Conservation (phyloP, 2,888 invertebrate genomes). For the Eledona agricola region DNA sequence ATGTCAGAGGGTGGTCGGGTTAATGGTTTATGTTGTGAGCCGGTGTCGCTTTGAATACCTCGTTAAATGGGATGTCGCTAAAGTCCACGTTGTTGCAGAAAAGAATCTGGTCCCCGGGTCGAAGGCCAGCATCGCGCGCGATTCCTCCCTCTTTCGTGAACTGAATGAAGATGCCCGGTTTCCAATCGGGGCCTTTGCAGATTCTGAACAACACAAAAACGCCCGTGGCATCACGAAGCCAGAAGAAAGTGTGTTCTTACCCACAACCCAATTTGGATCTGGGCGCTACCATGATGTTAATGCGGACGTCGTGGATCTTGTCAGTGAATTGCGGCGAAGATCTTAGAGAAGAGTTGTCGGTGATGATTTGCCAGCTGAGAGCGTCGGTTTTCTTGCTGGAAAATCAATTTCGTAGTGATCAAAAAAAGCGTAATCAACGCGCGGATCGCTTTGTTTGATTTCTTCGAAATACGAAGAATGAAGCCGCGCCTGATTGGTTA, state of each 20-base stretch:
- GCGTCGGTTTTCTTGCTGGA: slow-evolving; percentile 77
- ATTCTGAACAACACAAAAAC: slow-evolving; percentile 65
- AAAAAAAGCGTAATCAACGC: slow-evolving; percentile 8
- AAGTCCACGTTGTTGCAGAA: slow-evolving; percentile 87
- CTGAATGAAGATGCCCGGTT: slow-evolving; percentile 88
- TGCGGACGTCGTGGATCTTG: slow-evolving; percentile 72
- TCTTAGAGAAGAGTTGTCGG: slow-evolving; percentile 65
- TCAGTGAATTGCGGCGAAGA: slow-evolving; percentile 67
- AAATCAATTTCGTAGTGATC: slow-evolving; percentile 38
- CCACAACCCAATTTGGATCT: slow-evolving; percentile 87
- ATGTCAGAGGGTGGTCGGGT: slow-evolving; percentile 25
- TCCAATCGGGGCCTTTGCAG: slow-evolving; percentile 86
- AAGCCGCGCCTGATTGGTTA: slow-evolving; percentile 7
- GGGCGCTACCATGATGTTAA: slow-evolving; percentile 83
- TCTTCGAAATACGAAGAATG: slow-evolving; percentile 15
- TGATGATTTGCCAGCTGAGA: slow-evolving; percentile 85
- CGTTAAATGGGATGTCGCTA: slow-evolving; percentile 80
- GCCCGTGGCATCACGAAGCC: slow-evolving; percentile 1
- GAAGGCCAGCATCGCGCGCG: slow-evolving; percentile 85
- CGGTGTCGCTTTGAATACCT: slow-evolving; percentile 63
- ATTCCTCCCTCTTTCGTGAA: slow-evolving; percentile 90
- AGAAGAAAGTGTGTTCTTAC: slow-evolving; percentile 60
- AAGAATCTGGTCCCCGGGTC: slow-evolving; percentile 91
- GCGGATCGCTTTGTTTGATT: slow-evolving; percentile 10
- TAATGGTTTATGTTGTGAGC: slow-evolving; percentile 27